Percentiles rank a stretch among this genome's conserved stretches.
Evolutionary conservation across 2,797 vertebrate species (phyloP).

Genomic region (Ctenosaura bakeri): DNA sequence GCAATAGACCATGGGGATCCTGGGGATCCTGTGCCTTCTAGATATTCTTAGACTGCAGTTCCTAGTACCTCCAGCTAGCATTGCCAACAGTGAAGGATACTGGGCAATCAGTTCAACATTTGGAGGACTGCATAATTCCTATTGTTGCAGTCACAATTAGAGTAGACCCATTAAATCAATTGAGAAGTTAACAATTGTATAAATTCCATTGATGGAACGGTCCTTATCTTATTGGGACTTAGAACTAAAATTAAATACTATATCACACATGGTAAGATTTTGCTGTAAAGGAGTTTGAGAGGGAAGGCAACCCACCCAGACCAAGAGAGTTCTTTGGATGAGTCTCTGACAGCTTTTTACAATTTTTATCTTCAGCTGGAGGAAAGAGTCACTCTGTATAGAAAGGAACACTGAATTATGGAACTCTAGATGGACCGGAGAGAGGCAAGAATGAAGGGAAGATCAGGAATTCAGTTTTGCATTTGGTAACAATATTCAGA

Average conservation of each 20-base stretch:
- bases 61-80: no score
- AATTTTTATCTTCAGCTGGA: neutral
- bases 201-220: no score
- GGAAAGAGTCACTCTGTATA: neutral
- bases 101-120: no score
- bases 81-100: no score
- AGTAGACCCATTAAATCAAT: no score
- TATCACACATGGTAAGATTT: neutral
- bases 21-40: no score
- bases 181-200: no score
- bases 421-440: neutral
- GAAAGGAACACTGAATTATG: neutral
- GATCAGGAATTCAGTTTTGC: neutral
- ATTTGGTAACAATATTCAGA: neutral
- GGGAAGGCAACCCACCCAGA: neutral
- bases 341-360: neutral
- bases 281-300: neutral
- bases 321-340: neutral
- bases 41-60: no score
- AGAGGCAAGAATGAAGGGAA: neutral
- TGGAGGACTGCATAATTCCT: no score
- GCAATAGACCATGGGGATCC: no score
- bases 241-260: neutral
- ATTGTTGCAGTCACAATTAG: no score
- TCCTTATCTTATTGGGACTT: no score